Conservation (phyloP, 2,113 vertebrate genomes). For the Castor canadensis region DNA sequence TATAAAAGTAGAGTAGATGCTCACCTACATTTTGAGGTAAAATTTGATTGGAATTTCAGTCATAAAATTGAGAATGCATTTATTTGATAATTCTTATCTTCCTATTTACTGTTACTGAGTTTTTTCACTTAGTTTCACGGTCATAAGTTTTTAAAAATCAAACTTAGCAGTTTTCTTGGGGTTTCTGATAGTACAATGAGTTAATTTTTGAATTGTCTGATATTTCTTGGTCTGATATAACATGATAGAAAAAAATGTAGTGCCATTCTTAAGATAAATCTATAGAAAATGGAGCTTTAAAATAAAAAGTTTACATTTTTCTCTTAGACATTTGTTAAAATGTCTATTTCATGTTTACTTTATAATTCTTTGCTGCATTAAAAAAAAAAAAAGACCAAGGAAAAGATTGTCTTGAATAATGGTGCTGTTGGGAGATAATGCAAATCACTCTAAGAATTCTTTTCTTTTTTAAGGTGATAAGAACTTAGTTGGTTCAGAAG, state of each 20-base stretch:
- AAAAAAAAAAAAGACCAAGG: neutral
- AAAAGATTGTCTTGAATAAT: neutral
- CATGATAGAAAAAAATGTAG: slow-evolving; percentile 2
- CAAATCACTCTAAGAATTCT: neutral
- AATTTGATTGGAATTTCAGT: slow-evolving; percentile 41
- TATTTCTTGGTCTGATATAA: neutral
- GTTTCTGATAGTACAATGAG: neutral
- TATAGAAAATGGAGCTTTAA: neutral
- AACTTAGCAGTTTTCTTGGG: neutral
- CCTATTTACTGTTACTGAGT: neutral
- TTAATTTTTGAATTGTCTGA: neutral
- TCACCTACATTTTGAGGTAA: slow-evolving; percentile 28
- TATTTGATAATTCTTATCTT: slow-evolving; percentile 20
- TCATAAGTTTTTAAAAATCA: neutral
- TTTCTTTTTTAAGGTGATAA: slow-evolving; percentile 81
- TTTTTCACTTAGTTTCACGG: slow-evolving; percentile 5
- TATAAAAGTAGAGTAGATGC: slow-evolving; percentile 11
- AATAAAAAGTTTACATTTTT: neutral
- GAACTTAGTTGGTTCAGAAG: slow-evolving; percentile 87
- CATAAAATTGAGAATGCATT: neutral
- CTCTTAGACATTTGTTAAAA: neutral
- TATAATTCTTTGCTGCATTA: neutral
- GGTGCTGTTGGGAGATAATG: neutral
- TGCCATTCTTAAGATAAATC: neutral
- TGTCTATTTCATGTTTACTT: slow-evolving; percentile 17